These are phyloP conservation scores for Chaetura pelagica DNA, from an alignment of 2,113 vertebrate species.

Conservation along the genomic window DNA sequence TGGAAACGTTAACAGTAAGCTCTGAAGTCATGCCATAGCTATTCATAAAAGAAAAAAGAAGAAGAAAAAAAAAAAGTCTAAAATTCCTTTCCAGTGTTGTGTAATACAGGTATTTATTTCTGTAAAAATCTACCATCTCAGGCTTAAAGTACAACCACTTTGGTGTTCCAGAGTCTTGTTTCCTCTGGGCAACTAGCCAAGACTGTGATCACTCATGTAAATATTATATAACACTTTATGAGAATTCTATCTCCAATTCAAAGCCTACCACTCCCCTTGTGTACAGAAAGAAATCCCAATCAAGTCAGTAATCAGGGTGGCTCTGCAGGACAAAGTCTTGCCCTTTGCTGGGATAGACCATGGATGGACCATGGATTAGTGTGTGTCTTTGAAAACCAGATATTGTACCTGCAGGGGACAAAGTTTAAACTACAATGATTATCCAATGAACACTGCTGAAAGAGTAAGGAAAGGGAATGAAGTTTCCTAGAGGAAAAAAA, in stretches of 20 bases:
- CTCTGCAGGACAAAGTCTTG: neutral
- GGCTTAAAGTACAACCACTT: slow-evolving; percentile 16
- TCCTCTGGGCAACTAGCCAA: slow-evolving; percentile 3
- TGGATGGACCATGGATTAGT: neutral
- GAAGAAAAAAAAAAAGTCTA: neutral
- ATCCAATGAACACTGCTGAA: neutral
- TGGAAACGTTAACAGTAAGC: neutral
- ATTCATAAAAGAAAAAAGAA: neutral
- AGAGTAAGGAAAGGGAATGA: neutral
- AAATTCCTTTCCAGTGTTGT: neutral
- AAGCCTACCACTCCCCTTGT: neutral
- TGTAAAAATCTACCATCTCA: neutral
- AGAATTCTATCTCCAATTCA: neutral
- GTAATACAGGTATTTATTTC: neutral
- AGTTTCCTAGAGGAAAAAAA: neutral
- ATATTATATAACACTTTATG: neutral
- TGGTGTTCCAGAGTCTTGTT: neutral
- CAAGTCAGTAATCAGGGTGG: slow-evolving; percentile 10
- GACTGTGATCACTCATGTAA: neutral
- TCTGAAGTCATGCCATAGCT: neutral
- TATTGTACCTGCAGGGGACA: neutral
- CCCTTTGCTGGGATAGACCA: no score
- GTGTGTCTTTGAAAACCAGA: neutral
- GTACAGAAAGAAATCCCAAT: neutral
- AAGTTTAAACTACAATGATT: neutral